Evolutionary conservation across 1,140 invertebrate genomes (phyloP).

Genomic region (Aphidius ervi): DNA sequence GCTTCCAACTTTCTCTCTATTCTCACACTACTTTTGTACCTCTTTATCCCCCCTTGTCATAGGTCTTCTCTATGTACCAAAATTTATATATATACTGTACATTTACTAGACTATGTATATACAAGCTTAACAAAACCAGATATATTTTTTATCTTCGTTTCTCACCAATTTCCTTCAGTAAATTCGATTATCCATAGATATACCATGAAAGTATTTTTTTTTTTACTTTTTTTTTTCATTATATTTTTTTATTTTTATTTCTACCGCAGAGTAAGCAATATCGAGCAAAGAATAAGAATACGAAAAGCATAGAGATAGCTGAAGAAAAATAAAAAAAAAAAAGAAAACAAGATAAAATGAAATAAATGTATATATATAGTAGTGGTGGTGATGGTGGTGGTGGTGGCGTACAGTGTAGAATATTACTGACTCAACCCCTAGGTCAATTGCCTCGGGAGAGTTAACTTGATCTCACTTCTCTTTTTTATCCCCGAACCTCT

Average conservation of each 20-base stretch:
- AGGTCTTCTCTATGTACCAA: not conserved
- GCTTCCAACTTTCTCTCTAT: constrained; percentile 22
- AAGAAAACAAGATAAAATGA: too few species aligned
- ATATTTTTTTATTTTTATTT: constrained; percentile 9
- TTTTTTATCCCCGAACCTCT: not conserved
- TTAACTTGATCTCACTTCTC: not conserved
- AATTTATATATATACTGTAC: too few species aligned
- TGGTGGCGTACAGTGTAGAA: not conserved
- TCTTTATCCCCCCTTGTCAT: not conserved
- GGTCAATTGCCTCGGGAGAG: constrained; percentile 16
- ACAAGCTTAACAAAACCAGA: not conserved
- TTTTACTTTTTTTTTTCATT: too few species aligned
- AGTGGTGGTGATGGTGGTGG: not conserved
- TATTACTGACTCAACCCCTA: too few species aligned
- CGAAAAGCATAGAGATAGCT: not conserved
- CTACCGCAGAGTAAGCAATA: constrained; percentile 25
- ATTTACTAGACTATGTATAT: too few species aligned
- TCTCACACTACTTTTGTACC: constrained; percentile 13
- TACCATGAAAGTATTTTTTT: constrained; percentile 18
- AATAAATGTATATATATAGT: not conserved
- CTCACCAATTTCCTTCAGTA: constrained; percentile 44
- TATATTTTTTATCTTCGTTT: constrained; percentile 24
- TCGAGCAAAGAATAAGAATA: constrained; percentile 14
- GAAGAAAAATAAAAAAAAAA: constrained; percentile 2
- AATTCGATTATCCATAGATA: constrained; percentile 51